phyloP scores from a whole-genome alignment of 2,797 vertebrate species.

The Galagoides demidoff region DNA sequence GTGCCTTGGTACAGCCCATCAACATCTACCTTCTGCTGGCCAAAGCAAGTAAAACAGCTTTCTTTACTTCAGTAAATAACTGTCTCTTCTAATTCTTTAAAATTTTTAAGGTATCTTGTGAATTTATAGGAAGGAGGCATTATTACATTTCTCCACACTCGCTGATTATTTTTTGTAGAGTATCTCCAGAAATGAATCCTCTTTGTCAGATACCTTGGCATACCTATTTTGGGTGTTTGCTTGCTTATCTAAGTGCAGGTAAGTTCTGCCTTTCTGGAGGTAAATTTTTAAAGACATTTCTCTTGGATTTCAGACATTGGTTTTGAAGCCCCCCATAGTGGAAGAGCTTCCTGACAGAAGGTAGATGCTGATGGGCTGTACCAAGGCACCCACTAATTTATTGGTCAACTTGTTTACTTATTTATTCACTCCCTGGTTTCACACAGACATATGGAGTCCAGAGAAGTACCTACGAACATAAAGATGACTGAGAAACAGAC shows the following conservation, averaged over 20 bases:
- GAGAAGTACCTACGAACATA: constrained; percentile 1
- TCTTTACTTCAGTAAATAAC: neutral
- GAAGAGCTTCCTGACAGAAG: neutral
- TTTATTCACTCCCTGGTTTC: neutral
- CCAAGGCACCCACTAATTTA: neutral
- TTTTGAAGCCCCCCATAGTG: neutral
- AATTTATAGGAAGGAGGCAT: neutral
- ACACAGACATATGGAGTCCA: neutral
- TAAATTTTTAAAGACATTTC: neutral
- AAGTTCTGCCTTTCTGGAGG: neutral
- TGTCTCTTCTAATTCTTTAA: neutral
- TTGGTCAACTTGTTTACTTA: neutral
- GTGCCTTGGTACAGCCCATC: too few relatives aligned
- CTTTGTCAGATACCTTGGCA: neutral
- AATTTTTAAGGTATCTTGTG: neutral
- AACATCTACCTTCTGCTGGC: too few relatives aligned
- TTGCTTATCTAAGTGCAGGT: neutral
- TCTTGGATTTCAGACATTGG: constrained; percentile 9
- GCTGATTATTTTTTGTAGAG: neutral
- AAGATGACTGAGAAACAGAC: constrained; percentile 9
- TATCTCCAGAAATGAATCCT: neutral
- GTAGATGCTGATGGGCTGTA: neutral
- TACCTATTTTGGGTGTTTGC: neutral
- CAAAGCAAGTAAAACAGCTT: constrained; percentile 4
- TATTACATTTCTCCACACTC: neutral